Percentiles rank a stretch among this genome's conserved stretches.
Evolutionary conservation across 2,113 vertebrate species (phyloP).

Genomic region (Terrapene triunguis): DNA sequence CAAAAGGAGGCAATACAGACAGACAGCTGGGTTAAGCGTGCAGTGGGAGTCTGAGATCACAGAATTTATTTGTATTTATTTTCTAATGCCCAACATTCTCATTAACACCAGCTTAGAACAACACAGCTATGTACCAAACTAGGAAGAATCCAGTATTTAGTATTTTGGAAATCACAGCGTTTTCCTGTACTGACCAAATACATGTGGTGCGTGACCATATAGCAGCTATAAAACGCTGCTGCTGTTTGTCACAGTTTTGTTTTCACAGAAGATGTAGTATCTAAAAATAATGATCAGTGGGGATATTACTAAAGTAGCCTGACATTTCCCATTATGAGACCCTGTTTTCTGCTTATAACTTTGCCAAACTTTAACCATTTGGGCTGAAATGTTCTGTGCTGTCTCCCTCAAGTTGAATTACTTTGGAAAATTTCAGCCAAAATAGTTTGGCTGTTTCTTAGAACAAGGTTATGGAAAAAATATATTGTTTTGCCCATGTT

Average conservation of each 20-base stretch:
- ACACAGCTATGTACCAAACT: background rate
- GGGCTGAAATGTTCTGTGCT: background rate
- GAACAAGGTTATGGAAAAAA: background rate
- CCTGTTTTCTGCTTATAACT: background rate
- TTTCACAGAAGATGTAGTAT: background rate
- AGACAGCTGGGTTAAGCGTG: background rate
- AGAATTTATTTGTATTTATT: background rate
- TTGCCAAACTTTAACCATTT: background rate
- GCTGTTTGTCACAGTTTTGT: background rate
- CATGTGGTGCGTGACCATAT: background rate
- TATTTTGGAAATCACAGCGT: background rate
- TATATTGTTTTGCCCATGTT: background rate
- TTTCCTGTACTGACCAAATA: background rate
- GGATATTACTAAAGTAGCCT: background rate
- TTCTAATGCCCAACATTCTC: background rate
- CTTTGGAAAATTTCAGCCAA: background rate
- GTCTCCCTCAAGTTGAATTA: background rate
- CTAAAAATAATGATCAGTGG: background rate
- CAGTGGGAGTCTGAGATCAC: background rate
- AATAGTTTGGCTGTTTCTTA: background rate
- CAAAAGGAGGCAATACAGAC: background rate
- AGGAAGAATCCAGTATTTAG: background rate
- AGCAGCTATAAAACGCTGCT: background rate
- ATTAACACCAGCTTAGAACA: background rate
- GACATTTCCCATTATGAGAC: background rate